These are phyloP conservation scores for Caenorhabditis plicata DNA, from an alignment of 2,888 invertebrate genomes.

Conservation along the genomic window DNA sequence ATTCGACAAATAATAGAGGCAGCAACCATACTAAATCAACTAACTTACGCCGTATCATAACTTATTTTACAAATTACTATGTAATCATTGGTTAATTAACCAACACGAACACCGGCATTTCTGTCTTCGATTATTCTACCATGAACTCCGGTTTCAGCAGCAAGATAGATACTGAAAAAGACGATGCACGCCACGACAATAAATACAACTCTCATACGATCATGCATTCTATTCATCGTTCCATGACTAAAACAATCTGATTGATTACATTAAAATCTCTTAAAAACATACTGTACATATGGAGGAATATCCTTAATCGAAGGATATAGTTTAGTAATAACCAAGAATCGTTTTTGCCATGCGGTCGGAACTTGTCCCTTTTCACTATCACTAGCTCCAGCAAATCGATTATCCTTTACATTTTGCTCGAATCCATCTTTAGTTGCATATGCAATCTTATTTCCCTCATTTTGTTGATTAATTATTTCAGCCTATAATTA, in stretches of 20 bases:
- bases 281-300: conserved; percentile 49
- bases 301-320: conserved; percentile 48
- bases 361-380: conserved; percentile 45
- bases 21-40: not conserved
- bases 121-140: conserved; percentile 41
- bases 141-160: conserved; percentile 36
- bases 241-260: too few species aligned
- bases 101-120: conserved; percentile 46
- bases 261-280: conserved; percentile 1
- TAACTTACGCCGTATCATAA: not conserved
- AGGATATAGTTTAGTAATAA: conserved; percentile 49
- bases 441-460: conserved; percentile 32
- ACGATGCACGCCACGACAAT: conserved; percentile 43
- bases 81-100: conserved; percentile 27
- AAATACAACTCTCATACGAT: conserved; percentile 54
- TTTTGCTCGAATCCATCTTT: conserved; percentile 32
- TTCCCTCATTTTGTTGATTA: conserved; percentile 8
- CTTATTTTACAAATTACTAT: conserved; percentile 7
- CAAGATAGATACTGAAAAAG: conserved; percentile 47
- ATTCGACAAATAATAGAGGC: too few species aligned
- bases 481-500: conserved; percentile 14
- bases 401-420: conserved; percentile 31
- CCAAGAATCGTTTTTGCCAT: conserved; percentile 51
- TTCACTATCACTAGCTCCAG: conserved; percentile 30
- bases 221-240: conserved; percentile 60